These are phyloP conservation scores for Cryptophagus acutangulus DNA, from an alignment of 2,888 invertebrate species.

Conservation along the genomic window DNA sequence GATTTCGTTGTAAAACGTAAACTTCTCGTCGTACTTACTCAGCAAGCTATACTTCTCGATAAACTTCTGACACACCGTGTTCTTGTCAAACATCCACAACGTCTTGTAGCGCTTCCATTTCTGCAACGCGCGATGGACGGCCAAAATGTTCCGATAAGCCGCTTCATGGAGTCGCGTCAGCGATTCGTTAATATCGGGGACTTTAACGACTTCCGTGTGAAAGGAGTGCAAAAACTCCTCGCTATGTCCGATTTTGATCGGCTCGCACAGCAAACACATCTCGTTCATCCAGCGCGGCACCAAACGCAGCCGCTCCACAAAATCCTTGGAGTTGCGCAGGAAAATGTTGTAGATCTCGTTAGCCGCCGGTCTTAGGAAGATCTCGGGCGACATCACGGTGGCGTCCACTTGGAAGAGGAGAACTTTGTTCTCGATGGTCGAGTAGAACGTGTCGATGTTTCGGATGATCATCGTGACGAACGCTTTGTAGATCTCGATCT, in stretches of 20 bases:
- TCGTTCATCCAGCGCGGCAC: constrained; percentile 84
- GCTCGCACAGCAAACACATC: constrained; percentile 69
- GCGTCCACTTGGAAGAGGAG: constrained; percentile 76
- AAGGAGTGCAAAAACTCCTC: constrained; percentile 65
- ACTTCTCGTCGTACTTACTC: constrained; percentile 73
- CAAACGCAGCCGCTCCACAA: constrained; percentile 66
- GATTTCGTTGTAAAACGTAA: constrained; percentile 76
- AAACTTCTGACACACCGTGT: constrained; percentile 71
- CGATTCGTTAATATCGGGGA: constrained; percentile 64
- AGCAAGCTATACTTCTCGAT: constrained; percentile 60
- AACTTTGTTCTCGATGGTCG: constrained; percentile 51
- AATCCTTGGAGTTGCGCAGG: constrained; percentile 68
- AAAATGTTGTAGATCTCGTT: constrained; percentile 75
- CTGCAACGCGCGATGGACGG: constrained; percentile 56
- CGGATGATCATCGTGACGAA: constrained; percentile 62
- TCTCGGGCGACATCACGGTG: constrained; percentile 67
- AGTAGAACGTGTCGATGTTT: constrained; percentile 68
- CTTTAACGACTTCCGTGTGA: constrained; percentile 72
- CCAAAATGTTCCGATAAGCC: constrained; percentile 60
- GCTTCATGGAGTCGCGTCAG: constrained; percentile 63
- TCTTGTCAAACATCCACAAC: constrained; percentile 74
- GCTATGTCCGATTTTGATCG: constrained; percentile 55
- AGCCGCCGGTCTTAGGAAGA: constrained; percentile 68
- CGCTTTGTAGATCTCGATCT: constrained; percentile 68
- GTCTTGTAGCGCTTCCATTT: constrained; percentile 72